Evolutionary conservation across 2,888 invertebrate genomes (phyloP), one percentile per base, ranked within the genome.

Genomic region (Tetrapedia diversipes): DNA sequence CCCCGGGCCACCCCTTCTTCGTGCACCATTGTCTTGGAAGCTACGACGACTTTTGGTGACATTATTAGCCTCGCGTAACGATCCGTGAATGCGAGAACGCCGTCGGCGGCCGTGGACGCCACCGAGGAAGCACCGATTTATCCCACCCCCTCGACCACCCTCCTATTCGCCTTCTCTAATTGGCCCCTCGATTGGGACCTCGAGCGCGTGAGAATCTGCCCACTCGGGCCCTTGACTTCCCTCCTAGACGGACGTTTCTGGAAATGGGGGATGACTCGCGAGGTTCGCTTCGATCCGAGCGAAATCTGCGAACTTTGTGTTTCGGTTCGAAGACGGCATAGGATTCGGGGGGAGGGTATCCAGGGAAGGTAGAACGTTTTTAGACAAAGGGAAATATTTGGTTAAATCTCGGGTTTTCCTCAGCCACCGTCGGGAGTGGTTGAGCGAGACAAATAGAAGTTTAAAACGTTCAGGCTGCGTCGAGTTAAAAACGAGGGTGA

Each of bases 31-130:
- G 83, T 81, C 81, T 83, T 76, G 67, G 72, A 60, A 53, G 32
- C 64, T 68, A 71, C 54, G 51, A 71, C 73, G 54, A 24, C 61
- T 64, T 27, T 39, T 53, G 59, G 74, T 84, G 84, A 86, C 85
- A 80, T 90, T 89, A 89, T 89, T 90, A 89, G 86, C 83, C 79
- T 87, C 86, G 83, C 86, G 89, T 88, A 90, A 90, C 90, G 89
- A 90, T 84, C 89, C 89, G 88, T 89, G 89, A 91, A 91, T 91
- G 85, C 87, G 69, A 88, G 88, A 90, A 89, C 87, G 85, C 86
- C 82, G 75, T 43, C 73, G 76, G 65, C 11, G 37, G 22, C 86
- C 77, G 66, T 61, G 53, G 67, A 72, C 27, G 16, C 45, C 32
- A 53, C 34, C 57, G 54, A 49, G 54, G 41, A 37, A n/a, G 29